Percentiles rank a stretch among this genome's conserved stretches.
Conservation (phyloP, 1,140 invertebrate species). For the Hycleus phaleratus region DNA sequence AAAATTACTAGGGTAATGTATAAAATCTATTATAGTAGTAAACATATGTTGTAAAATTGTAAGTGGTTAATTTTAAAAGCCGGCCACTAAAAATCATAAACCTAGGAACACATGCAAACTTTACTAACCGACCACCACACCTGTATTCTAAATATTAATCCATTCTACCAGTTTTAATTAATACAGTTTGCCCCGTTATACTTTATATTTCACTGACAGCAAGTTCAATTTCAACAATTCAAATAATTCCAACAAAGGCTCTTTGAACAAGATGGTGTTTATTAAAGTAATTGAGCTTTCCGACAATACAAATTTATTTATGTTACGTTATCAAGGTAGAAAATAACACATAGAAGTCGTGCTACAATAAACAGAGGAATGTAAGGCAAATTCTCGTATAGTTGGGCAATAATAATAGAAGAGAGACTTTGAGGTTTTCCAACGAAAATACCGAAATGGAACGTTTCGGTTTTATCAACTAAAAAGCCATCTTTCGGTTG, state of each 20-base stretch:
- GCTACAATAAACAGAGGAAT: too few species aligned
- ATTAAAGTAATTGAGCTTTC: slow-evolving; percentile 7
- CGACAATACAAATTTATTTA: slow-evolving; percentile 6
- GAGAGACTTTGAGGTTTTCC: too few species aligned
- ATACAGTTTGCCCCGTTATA: slow-evolving; percentile 3
- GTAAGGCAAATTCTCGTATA: too few species aligned
- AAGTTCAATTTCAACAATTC: neutral
- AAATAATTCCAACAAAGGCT: slow-evolving; percentile 1
- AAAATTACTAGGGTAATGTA: too few species aligned
- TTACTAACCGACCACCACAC: slow-evolving; percentile 1
- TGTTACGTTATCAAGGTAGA: slow-evolving; percentile 5
- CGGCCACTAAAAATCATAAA: too few species aligned
- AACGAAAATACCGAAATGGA: too few species aligned
- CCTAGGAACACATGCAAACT: neutral
- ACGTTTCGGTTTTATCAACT: too few species aligned
- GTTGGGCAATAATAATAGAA: too few species aligned
- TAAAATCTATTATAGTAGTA: too few species aligned
- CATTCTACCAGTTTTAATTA: slow-evolving; percentile 2
- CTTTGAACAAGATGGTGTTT: slow-evolving; percentile 5
- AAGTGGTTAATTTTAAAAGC: too few species aligned
- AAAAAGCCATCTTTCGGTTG: too few species aligned
- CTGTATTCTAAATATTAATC: neutral
- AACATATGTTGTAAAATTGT: too few species aligned
- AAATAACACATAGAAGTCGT: neutral
- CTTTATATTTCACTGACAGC: slow-evolving; percentile 3